phyloP scores from a whole-genome alignment of 2,888 invertebrate genomes.

The Rhabditophanes sp. region DNA sequence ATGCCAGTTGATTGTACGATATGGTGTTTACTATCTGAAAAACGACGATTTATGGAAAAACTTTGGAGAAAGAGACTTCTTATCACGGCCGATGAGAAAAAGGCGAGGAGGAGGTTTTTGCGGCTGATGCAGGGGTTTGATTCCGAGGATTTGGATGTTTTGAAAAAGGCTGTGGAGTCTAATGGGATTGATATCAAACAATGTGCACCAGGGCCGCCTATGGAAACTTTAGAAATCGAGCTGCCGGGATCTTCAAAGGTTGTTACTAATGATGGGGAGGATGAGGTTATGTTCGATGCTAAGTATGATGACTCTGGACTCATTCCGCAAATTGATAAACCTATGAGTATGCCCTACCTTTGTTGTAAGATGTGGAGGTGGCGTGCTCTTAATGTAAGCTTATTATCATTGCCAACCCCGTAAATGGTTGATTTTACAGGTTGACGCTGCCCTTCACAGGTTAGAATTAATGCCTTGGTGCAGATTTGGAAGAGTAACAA shows the following conservation, averaged over 20 bases:
- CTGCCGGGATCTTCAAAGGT: conserved; percentile 9
- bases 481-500: conserved; percentile 40
- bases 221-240: conserved; percentile 28
- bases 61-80: conserved; percentile 24
- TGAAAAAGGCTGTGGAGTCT: conserved; percentile 27
- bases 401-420: neutral
- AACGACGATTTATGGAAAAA: conserved; percentile 34
- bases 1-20: conserved; percentile 38
- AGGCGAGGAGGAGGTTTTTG: conserved; percentile 36
- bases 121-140: conserved; percentile 42
- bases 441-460: conserved; percentile 39
- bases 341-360: conserved; percentile 41
- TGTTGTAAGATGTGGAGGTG: conserved; percentile 43
- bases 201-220: conserved; percentile 42
- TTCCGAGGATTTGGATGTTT: conserved; percentile 41
- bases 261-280: conserved; percentile 1
- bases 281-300: conserved; percentile 2
- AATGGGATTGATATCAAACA: conserved; percentile 19
- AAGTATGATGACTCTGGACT: conserved; percentile 32
- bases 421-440: conserved; percentile 11
- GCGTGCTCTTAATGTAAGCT: conserved; percentile 33
- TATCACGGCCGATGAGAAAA: conserved; percentile 35
- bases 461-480: conserved; percentile 43
- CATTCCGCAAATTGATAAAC: conserved; percentile 41
- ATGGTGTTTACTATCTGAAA: conserved; percentile 32